Conservation (phyloP, 35 echinoderm and acorn worm genomes). For the Eucidaris tribuloides region DNA sequence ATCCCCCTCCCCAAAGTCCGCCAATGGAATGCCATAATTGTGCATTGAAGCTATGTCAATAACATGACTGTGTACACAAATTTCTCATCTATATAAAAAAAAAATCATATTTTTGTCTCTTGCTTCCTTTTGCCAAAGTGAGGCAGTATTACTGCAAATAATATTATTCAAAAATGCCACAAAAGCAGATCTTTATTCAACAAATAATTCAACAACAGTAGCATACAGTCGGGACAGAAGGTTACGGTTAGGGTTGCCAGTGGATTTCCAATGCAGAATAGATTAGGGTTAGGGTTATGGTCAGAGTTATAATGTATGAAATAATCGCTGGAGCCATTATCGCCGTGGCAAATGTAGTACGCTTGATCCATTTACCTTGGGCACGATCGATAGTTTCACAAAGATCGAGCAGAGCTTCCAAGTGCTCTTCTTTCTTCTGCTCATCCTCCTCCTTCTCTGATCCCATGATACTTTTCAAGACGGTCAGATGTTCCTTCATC, state of each 20-base stretch:
- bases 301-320: too few species aligned
- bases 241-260: not conserved
- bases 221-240: not conserved
- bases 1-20: too few species aligned
- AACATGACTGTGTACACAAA: too few species aligned
- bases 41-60: too few species aligned
- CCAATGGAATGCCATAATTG: too few species aligned
- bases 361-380: constrained; percentile 48
- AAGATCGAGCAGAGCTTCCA: constrained; percentile 73
- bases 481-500: constrained; percentile 54
- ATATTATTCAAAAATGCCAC: too few species aligned
- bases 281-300: not conserved
- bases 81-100: too few species aligned
- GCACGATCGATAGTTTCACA: constrained; percentile 91
- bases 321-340: not conserved
- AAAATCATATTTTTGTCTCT: too few species aligned
- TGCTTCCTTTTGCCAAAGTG: too few species aligned
- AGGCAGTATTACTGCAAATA: too few species aligned
- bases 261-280: not conserved
- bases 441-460: constrained; percentile 57
- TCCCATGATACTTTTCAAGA: constrained; percentile 25
- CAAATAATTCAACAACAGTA: not conserved
- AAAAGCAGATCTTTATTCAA: too few species aligned
- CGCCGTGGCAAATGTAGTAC: not conserved
- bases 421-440: constrained; percentile 30